Percentiles rank a stretch among this genome's conserved stretches.
phyloP scores from a whole-genome alignment of 2,113 vertebrate genomes.

The Plectropomus leopardus region DNA sequence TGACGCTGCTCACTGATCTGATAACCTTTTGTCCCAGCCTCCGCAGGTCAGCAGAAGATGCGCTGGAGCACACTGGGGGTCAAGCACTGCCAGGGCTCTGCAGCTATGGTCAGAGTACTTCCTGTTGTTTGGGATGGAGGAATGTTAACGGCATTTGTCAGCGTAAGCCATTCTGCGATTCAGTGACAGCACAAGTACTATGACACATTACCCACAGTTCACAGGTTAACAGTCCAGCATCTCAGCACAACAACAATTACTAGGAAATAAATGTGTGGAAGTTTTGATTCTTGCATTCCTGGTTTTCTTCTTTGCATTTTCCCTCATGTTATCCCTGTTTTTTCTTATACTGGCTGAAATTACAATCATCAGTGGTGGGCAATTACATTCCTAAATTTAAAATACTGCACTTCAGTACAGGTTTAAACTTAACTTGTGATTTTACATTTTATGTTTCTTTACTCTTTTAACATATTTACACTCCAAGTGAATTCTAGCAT shows the following conservation, averaged over 20 bases:
- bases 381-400: not conserved
- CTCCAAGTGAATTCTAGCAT: not conserved
- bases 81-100: constrained; percentile 55
- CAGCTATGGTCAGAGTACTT: constrained; percentile 56
- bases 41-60: constrained; percentile 57
- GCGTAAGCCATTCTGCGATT: constrained; percentile 68
- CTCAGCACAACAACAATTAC: constrained; percentile 8
- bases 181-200: constrained; percentile 13
- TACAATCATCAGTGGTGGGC: not conserved
- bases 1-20: constrained; percentile 25
- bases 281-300: not conserved
- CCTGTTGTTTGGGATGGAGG: constrained; percentile 83
- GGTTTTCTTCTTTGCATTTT: not conserved
- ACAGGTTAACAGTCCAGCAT: constrained; percentile 39
- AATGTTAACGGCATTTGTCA: constrained; percentile 75
- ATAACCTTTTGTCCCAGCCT: constrained; percentile 53
- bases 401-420: not conserved
- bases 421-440: not conserved
- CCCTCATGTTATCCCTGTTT: not conserved
- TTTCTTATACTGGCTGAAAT: not conserved
- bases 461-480: not conserved
- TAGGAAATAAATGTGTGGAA: not conserved
- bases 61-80: constrained; percentile 18
- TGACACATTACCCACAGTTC: constrained; percentile 35
- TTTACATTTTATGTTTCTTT: not conserved